Percentiles rank a stretch among this genome's conserved stretches.
phyloP scores from a whole-genome alignment of 2,113 vertebrate genomes.

The Mesocricetus auratus region DNA sequence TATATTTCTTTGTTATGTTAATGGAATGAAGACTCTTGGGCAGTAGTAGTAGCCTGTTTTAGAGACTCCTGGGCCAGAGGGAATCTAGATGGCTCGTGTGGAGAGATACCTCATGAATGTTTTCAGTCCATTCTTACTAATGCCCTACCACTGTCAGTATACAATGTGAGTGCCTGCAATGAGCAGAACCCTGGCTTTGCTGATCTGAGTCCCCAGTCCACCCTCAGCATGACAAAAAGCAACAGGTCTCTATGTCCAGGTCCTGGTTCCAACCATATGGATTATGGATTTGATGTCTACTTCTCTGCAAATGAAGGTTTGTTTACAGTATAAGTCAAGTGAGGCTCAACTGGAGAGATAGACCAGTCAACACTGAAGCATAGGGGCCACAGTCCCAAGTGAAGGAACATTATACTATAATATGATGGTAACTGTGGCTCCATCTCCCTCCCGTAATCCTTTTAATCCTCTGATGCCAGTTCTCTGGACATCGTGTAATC shows the following conservation, averaged over 20 bases:
- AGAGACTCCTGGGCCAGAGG: background rate
- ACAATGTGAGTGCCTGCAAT: background rate
- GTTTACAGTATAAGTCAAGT: background rate
- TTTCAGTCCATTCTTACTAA: background rate
- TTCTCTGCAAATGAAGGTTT: background rate
- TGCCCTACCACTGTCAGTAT: background rate
- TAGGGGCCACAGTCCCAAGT: background rate
- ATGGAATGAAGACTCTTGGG: background rate
- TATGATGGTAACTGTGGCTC: fast-evolving
- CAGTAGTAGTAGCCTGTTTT: background rate
- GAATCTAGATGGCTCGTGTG: background rate
- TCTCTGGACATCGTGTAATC: fast-evolving
- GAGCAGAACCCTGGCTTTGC: background rate
- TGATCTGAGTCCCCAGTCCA: background rate
- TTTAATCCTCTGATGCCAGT: background rate
- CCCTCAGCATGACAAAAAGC: background rate
- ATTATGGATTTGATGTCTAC: fast-evolving
- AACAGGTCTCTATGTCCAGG: background rate
- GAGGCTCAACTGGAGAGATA: fast-evolving
- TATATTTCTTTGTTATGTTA: background rate
- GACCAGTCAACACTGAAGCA: background rate
- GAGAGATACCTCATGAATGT: background rate
- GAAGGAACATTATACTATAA: fast-evolving
- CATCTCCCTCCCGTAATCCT: background rate
- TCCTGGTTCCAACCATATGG: no score